Evolutionary conservation across 30 jellyfish, hydroid and myxozoan genomes (phyloP).

Genomic region (Mastigias papua): DNA sequence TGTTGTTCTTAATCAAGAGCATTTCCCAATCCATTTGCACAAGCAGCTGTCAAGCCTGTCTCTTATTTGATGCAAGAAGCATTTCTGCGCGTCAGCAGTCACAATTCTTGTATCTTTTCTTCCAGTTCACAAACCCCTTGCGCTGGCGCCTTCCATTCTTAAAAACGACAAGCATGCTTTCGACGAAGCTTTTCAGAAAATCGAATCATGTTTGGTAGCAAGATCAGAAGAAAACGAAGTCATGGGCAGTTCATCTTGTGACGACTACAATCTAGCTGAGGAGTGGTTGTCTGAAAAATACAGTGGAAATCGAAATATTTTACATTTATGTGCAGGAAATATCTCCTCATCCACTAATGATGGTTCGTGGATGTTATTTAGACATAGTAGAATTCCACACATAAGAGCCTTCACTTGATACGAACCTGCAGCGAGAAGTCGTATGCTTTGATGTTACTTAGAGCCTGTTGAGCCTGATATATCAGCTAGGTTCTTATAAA

Average conservation of each 20-base stretch:
- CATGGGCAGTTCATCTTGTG: not conserved
- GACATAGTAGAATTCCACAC: not conserved
- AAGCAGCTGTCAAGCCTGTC: too few relatives aligned
- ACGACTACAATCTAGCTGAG: not conserved
- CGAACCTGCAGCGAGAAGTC: too few relatives aligned
- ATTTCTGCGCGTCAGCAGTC: too few relatives aligned
- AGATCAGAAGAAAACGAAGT: not conserved
- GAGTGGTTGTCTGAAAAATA: constrained; percentile 64
- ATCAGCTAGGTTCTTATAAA: too few relatives aligned
- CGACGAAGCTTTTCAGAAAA: constrained; percentile 26
- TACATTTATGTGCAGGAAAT: constrained; percentile 86
- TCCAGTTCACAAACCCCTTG: constrained; percentile 65
- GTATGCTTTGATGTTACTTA: too few relatives aligned
- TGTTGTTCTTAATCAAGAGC: too few relatives aligned
- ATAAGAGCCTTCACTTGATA: too few relatives aligned
- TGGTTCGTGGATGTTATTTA: constrained; percentile 7
- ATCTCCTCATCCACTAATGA: not conserved
- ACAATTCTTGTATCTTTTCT: not conserved
- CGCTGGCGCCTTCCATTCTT: constrained; percentile 49
- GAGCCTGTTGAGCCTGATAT: too few relatives aligned
- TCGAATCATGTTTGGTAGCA: not conserved
- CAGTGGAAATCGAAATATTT: constrained; percentile 88
- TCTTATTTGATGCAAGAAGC: not conserved
- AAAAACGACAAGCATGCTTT: constrained; percentile 52
- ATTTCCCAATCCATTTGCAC: too few relatives aligned